A percentile compares a stretch with the other conserved stretches of the same genome.
phyloP scores from a whole-genome alignment of 1,140 invertebrate species.

The Bombyx mandarina region DNA sequence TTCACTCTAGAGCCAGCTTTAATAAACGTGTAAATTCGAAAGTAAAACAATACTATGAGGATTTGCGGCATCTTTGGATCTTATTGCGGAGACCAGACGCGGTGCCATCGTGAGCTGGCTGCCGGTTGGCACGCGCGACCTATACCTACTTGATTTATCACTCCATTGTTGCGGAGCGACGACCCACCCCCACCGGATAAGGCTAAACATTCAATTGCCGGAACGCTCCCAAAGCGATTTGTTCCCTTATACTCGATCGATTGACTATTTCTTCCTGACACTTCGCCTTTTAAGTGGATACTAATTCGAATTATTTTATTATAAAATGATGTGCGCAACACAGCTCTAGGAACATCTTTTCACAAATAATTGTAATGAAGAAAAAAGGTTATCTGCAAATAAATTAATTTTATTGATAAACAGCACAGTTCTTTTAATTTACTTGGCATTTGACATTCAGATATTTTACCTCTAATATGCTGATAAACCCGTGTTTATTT shows the following conservation, averaged over 20 bases:
- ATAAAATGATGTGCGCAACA: not conserved
- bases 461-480: not conserved
- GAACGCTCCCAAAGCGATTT: constrained; percentile 58
- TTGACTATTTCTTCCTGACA: constrained; percentile 37
- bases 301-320: not conserved
- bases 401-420: not conserved
- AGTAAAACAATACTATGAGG: constrained; percentile 6
- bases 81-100: constrained; percentile 28
- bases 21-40: not conserved
- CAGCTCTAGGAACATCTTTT: no score
- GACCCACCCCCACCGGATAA: constrained; percentile 48
- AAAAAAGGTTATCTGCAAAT: no score
- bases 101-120: constrained; percentile 26
- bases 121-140: constrained; percentile 49
- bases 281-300: constrained; percentile 19
- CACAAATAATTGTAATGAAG: no score
- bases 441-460: not conserved
- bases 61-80: constrained; percentile 47
- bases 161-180: constrained; percentile 57
- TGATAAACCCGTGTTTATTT: no score
- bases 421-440: not conserved
- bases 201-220: constrained; percentile 58
- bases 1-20: not conserved
- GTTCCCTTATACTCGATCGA: constrained; percentile 45
- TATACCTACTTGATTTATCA: constrained; percentile 63